A percentile compares a stretch with the other conserved stretches of the same genome.
These are phyloP conservation scores for Vespertilio murinus DNA, from an alignment of 2,797 vertebrate genomes.

Conservation along the genomic window DNA sequence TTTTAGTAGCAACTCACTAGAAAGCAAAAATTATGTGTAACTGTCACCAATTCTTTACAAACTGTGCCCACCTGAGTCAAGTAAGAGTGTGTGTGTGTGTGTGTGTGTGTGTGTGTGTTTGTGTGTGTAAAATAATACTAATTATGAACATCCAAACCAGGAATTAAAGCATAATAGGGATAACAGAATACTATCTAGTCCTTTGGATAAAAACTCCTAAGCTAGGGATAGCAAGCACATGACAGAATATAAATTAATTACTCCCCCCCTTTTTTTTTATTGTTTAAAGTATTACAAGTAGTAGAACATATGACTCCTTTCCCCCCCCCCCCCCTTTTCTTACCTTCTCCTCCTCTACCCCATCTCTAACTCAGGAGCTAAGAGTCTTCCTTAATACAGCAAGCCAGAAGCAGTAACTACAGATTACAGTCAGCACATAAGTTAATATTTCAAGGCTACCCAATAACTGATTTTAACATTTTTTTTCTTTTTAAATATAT, in stretches of 20 bases:
- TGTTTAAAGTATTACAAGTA: too few relatives aligned
- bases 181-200: background rate
- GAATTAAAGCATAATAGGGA: background rate
- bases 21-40: conserved; percentile 39
- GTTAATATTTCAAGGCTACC: background rate
- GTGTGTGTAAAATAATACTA: background rate
- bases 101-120: background rate
- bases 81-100: background rate
- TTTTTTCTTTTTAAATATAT: too few relatives aligned
- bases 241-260: background rate
- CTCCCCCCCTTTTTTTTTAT: background rate
- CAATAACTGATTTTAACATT: conserved; percentile 35
- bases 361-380: background rate
- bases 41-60: conserved; percentile 24
- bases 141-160: background rate
- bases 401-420: background rate
- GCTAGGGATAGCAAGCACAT: background rate
- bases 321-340: background rate
- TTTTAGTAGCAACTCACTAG: conserved; percentile 18
- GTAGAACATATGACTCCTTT: too few relatives aligned
- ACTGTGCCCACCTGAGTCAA: background rate
- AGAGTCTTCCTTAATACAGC: background rate
- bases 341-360: background rate
- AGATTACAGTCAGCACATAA: background rate
- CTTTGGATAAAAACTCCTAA: conserved; percentile 27